A percentile compares a stretch with the other conserved stretches of the same genome.
These are phyloP conservation scores for Meiosimyza platycephala DNA, from an alignment of 2,888 invertebrate species.

Conservation along the genomic window DNA sequence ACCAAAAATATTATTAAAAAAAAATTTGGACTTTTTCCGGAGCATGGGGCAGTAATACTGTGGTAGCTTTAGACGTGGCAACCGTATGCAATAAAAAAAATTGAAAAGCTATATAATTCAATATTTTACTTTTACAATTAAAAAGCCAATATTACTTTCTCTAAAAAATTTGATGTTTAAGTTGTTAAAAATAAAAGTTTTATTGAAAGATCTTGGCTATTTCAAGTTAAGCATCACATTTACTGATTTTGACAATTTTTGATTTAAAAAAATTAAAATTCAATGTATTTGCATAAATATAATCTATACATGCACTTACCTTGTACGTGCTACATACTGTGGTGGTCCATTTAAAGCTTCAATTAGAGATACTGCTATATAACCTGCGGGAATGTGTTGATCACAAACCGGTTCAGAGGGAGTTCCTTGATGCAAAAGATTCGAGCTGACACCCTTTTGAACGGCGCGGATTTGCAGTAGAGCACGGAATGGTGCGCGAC, in stretches of 20 bases:
- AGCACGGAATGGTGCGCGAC: slow-evolving; percentile 97
- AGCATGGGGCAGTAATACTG: too few species aligned
- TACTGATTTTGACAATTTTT: neutral
- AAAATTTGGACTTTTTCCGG: too few species aligned
- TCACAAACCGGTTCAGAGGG: slow-evolving; percentile 69
- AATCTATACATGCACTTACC: slow-evolving; percentile 40
- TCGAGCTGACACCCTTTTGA: slow-evolving; percentile 73
- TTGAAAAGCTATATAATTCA: too few species aligned
- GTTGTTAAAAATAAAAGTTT: too few species aligned
- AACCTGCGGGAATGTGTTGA: slow-evolving; percentile 85
- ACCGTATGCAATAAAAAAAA: too few species aligned
- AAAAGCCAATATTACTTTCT: too few species aligned
- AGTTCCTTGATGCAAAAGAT: slow-evolving; percentile 67
- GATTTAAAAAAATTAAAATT: neutral
- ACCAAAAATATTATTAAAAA: too few species aligned
- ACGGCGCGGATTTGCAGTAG: slow-evolving; percentile 94
- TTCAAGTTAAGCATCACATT: neutral
- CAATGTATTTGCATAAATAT: slow-evolving; percentile 18
- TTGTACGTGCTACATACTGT: slow-evolving; percentile 57
- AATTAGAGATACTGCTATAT: slow-evolving; percentile 92
- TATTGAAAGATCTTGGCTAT: neutral
- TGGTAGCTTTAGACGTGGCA: too few species aligned
- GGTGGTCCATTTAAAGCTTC: slow-evolving; percentile 95
- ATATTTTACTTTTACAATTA: too few species aligned
- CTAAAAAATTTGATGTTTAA: too few species aligned